These are phyloP conservation scores for Chelonoidis abingdonii DNA, from an alignment of 2,113 vertebrate species.

Conservation along the genomic window DNA sequence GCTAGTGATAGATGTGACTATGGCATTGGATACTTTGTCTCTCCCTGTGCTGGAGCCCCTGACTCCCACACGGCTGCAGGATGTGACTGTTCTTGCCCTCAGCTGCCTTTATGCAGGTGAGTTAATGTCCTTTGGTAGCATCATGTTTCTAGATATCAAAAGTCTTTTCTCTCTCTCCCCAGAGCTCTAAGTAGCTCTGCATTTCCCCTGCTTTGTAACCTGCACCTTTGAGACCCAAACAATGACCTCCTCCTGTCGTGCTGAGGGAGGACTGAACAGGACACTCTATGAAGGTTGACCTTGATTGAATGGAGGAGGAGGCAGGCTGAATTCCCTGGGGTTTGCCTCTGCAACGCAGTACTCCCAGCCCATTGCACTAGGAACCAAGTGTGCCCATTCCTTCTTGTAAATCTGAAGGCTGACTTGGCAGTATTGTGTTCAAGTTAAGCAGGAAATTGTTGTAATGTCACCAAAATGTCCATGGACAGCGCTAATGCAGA, in stretches of 20 bases:
- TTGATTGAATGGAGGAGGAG: not conserved
- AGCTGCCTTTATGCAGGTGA: constrained; percentile 98
- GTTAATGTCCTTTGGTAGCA: not conserved
- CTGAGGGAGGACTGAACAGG: not conserved
- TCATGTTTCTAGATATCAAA: not conserved
- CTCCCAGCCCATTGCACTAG: not conserved
- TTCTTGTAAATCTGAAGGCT: not conserved
- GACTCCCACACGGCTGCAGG: constrained; percentile 92
- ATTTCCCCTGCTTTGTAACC: not conserved
- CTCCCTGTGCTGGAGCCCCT: constrained; percentile 96
- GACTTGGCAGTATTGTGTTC: rapidly evolving
- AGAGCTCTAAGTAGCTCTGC: not conserved
- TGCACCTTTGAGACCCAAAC: rapidly evolving
- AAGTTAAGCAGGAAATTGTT: not conserved
- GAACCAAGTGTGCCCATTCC: not conserved
- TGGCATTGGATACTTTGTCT: constrained; percentile 97
- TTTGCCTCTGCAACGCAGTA: not conserved
- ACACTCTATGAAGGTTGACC: not conserved
- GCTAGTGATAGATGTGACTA: constrained; percentile 97
- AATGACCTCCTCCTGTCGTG: not conserved
- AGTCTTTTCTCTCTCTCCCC: not conserved
- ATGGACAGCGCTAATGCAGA: not conserved
- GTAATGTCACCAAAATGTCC: not conserved
- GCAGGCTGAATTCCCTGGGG: not conserved
- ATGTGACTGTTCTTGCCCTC: constrained; percentile 96